Conservation (phyloP, 2,113 vertebrate genomes). For the Barbus barbus region DNA sequence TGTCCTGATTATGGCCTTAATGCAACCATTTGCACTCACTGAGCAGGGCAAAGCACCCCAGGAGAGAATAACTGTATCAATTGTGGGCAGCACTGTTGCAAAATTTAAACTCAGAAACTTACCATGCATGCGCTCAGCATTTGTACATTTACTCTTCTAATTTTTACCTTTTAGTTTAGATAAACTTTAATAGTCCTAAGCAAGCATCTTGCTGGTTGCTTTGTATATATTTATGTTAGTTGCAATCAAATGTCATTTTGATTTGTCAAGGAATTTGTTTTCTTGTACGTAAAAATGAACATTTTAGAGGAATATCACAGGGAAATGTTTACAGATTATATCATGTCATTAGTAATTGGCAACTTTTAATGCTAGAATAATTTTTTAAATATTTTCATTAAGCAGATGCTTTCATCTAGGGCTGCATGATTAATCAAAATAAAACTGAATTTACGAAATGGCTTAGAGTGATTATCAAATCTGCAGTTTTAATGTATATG, state of each 20-base stretch:
- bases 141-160: not conserved
- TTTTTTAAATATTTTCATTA: not conserved
- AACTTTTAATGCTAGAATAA: not conserved
- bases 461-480: too few species aligned
- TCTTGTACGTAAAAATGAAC: too few species aligned
- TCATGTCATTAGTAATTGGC: not conserved
- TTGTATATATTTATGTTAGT: too few species aligned
- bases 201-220: not conserved
- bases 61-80: conserved; percentile 14
- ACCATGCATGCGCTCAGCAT: not conserved
- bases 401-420: not conserved
- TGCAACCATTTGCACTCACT: conserved; percentile 27
- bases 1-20: conserved; percentile 49
- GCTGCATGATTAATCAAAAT: not conserved
- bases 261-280: too few species aligned
- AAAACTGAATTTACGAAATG: too few species aligned
- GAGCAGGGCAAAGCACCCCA: conserved; percentile 25
- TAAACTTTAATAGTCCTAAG: not conserved
- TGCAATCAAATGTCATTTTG: too few species aligned
- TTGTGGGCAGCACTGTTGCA: not conserved
- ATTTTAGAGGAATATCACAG: not conserved
- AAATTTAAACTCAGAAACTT: not conserved
- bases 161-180: not conserved
- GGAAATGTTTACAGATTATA: not conserved
- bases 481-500: too few species aligned